Conservation (phyloP, 2,888 invertebrate genomes). For the Agrotis exclamationis region DNA sequence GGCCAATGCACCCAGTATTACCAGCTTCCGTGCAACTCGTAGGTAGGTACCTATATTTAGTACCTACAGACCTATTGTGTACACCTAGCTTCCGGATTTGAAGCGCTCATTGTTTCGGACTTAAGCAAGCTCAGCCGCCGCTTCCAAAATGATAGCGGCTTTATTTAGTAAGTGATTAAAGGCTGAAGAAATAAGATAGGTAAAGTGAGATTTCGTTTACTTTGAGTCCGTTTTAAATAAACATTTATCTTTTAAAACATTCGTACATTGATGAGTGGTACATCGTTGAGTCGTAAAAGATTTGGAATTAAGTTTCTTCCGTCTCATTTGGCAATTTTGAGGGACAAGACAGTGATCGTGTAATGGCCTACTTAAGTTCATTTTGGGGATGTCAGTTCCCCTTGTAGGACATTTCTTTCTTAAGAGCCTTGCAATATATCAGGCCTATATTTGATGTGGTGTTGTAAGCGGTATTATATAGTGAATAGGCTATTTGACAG, state of each 20-base stretch:
- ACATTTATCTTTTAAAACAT: slow-evolving; percentile 6
- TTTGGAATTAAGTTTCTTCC: background rate
- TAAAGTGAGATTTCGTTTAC: slow-evolving; percentile 28
- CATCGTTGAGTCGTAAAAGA: background rate
- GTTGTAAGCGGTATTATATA: background rate
- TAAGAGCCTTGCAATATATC: background rate
- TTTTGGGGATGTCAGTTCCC: slow-evolving; percentile 5
- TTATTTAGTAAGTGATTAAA: slow-evolving; percentile 33
- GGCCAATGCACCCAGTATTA: slow-evolving; percentile 35
- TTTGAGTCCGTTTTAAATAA: background rate
- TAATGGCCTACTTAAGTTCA: slow-evolving; percentile 11
- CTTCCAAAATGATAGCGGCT: slow-evolving; percentile 23
- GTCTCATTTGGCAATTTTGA: slow-evolving; percentile 14
- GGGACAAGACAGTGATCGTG: slow-evolving; percentile 3
- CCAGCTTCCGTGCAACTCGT: slow-evolving; percentile 16
- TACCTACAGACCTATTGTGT: slow-evolving; percentile 26
- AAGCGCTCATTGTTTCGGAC: slow-evolving; percentile 41
- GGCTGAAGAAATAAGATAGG: slow-evolving; percentile 37
- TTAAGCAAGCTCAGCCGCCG: slow-evolving; percentile 27
- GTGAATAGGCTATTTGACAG: no score
- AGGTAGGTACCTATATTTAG: slow-evolving; percentile 10
- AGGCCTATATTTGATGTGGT: background rate
- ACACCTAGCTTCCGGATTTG: slow-evolving; percentile 21
- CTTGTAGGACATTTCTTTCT: slow-evolving; percentile 1
- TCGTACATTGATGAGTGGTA: background rate